Evolutionary conservation across 2,888 invertebrate species (phyloP).

Genomic region (Plagodis dolabraria): DNA sequence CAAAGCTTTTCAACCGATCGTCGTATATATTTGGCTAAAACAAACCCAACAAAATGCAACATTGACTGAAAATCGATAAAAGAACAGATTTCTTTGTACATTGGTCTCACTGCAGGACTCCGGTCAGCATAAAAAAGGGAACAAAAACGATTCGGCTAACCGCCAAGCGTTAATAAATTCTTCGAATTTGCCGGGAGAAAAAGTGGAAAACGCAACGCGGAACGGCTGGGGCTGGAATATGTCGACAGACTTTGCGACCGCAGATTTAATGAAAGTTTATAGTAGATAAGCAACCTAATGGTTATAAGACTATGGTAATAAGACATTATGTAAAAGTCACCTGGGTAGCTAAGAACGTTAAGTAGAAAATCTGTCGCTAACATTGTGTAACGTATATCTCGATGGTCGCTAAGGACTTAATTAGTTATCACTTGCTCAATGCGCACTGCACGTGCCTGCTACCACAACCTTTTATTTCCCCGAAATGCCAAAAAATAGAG

Average conservation of each 20-base stretch:
- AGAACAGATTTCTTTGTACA: conserved; percentile 60
- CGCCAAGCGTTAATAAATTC: conserved; percentile 82
- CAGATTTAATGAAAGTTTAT: no score
- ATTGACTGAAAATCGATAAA: conserved; percentile 37
- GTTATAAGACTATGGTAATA: background rate
- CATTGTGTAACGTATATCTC: no score
- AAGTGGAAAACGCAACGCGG: conserved; percentile 58
- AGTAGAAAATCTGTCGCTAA: no score
- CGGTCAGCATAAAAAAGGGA: conserved; percentile 63
- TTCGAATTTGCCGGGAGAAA: conserved; percentile 68
- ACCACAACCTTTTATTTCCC: no score
- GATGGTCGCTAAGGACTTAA: no score
- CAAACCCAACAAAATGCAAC: conserved; percentile 38
- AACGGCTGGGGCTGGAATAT: conserved; percentile 44
- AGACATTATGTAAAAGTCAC: background rate
- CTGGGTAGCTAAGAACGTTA: no score
- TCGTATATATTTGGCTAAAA: background rate
- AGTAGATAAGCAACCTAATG: no score
- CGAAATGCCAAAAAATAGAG: no score
- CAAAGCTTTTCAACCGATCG: background rate
- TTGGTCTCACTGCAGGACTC: conserved; percentile 58
- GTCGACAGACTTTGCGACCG: conserved; percentile 35
- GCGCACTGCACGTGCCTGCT: no score
- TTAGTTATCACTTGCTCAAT: no score
- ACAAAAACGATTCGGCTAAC: conserved; percentile 75